Percentiles rank a stretch among this genome's conserved stretches.
These are phyloP conservation scores for Drosophila buzzatii DNA, from an alignment of 2,888 invertebrate genomes.

Conservation along the genomic window DNA sequence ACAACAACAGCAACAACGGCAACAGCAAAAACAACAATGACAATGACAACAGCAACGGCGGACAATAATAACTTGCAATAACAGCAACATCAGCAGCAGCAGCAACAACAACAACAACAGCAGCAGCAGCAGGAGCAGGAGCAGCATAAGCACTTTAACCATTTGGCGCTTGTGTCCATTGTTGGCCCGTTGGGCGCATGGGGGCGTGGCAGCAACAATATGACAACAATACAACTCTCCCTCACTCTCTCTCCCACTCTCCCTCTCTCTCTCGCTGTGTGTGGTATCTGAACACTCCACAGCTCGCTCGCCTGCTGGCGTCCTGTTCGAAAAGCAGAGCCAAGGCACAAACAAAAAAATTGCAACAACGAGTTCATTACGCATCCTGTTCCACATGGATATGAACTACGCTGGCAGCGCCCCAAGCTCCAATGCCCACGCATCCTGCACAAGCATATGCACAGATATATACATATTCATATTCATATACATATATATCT, in stretches of 20 bases:
- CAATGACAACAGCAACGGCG: constrained; percentile 44
- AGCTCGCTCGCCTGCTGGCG: constrained; percentile 31
- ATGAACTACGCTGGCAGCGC: constrained; percentile 5
- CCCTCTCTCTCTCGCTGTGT: not conserved
- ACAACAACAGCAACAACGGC: constrained; percentile 51
- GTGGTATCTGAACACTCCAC: constrained; percentile 35
- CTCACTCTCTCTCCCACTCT: too few relatives aligned
- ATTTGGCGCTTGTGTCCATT: constrained; percentile 69
- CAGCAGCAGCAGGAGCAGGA: constrained; percentile 43
- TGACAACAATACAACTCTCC: constrained; percentile 53
- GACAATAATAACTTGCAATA: constrained; percentile 19
- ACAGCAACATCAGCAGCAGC: constrained; percentile 42
- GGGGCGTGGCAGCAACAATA: constrained; percentile 59
- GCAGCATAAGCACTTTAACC: constrained; percentile 51
- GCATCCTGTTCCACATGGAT: constrained; percentile 52
- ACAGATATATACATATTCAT: not conserved
- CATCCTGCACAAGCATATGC: constrained; percentile 11
- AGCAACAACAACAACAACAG: constrained; percentile 39
- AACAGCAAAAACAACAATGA: constrained; percentile 29
- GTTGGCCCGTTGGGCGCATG: constrained; percentile 56
- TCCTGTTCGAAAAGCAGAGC: constrained; percentile 56
- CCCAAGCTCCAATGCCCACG: not conserved
- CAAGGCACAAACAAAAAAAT: constrained; percentile 38
- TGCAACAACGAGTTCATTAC: constrained; percentile 71
- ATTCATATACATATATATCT: not conserved